These are phyloP conservation scores for Drosophila bocki DNA, from an alignment of 1,140 invertebrate species.

Conservation along the genomic window DNA sequence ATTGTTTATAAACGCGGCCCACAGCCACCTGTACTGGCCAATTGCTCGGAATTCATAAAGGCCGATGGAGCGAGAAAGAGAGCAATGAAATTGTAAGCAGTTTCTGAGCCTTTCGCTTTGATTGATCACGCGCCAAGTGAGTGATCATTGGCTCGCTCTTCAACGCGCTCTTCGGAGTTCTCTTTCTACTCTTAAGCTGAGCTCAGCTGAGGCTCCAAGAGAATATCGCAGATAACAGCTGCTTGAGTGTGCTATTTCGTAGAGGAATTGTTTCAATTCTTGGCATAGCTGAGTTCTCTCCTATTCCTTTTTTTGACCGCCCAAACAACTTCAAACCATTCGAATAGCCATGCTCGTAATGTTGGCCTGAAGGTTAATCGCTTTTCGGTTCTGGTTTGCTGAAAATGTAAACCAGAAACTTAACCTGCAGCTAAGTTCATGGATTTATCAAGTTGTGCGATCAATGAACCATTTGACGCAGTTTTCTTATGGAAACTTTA, in stretches of 20 bases:
- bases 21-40: slow-evolving; percentile 35
- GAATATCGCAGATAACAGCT: slow-evolving; percentile 18
- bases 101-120: slow-evolving; percentile 13
- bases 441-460: slow-evolving; percentile 34
- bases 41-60: slow-evolving; percentile 22
- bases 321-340: slow-evolving; percentile 35
- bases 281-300: neutral
- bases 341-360: slow-evolving; percentile 6
- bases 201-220: slow-evolving; percentile 2
- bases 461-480: slow-evolving; percentile 44
- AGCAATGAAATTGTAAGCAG: slow-evolving; percentile 20
- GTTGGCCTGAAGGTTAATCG: slow-evolving; percentile 44
- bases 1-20: slow-evolving; percentile 51
- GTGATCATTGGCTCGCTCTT: slow-evolving; percentile 34
- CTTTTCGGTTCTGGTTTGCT: slow-evolving; percentile 7
- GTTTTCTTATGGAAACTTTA: slow-evolving; percentile 5
- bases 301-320: neutral
- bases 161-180: neutral
- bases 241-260: slow-evolving; percentile 7
- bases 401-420: slow-evolving; percentile 31
- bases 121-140: slow-evolving; percentile 34
- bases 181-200: slow-evolving; percentile 2
- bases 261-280: slow-evolving; percentile 8
- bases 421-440: slow-evolving; percentile 24
- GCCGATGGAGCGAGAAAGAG: slow-evolving; percentile 4